Evolutionary conservation across 1,140 invertebrate species (phyloP).

Genomic region (Homalodisca vitripennis): DNA sequence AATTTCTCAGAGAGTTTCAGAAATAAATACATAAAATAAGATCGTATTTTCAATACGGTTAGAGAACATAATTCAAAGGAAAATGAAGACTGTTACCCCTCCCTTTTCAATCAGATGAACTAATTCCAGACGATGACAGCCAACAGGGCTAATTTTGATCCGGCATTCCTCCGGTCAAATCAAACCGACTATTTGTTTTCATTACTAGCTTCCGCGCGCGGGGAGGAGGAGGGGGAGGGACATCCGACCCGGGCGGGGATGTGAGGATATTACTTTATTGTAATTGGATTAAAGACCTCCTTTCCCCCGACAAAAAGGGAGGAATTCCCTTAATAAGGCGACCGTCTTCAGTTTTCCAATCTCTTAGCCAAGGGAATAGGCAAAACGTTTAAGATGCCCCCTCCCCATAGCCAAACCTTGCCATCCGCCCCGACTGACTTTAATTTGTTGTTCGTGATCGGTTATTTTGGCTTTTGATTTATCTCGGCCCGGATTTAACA

Average conservation of each 20-base stretch:
- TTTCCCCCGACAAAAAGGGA: constrained; percentile 17
- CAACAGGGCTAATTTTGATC: constrained; percentile 10
- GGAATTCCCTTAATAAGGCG: constrained; percentile 24
- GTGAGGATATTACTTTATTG: constrained; percentile 27
- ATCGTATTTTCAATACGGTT: too few species aligned
- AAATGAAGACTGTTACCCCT: too few species aligned
- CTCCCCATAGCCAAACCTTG: neutral
- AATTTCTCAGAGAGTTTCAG: too few species aligned
- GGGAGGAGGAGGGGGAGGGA: neutral
- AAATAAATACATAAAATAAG: too few species aligned
- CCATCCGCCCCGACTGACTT: neutral
- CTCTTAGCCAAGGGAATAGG: constrained; percentile 4
- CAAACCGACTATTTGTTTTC: constrained; percentile 23
- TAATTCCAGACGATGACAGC: constrained; percentile 7
- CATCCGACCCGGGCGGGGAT: neutral
- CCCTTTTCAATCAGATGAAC: neutral
- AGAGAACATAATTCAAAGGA: too few species aligned
- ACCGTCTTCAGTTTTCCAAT: constrained; percentile 23
- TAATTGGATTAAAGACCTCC: constrained; percentile 26
- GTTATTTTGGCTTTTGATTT: too few species aligned
- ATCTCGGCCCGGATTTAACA: too few species aligned
- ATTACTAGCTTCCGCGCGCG: neutral
- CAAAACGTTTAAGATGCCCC: constrained; percentile 21
- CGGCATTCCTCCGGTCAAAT: constrained; percentile 18
- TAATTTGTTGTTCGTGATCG: neutral